Evolutionary conservation across 1,140 invertebrate species (phyloP).

Genomic region (Drosophila orena): DNA sequence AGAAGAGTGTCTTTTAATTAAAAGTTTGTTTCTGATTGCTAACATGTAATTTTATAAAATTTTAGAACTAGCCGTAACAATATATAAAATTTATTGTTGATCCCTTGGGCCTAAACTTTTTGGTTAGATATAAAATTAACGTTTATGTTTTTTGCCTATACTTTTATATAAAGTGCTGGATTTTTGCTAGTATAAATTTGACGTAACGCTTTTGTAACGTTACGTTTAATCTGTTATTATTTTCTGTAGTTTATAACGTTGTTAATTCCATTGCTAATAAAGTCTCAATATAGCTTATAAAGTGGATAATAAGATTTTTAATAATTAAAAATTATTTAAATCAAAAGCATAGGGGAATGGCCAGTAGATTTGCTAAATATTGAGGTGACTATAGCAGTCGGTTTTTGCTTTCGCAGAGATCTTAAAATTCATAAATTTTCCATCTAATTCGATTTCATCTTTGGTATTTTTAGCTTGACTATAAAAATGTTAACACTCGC

Average conservation of each 20-base stretch:
- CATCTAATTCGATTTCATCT: slow-evolving; percentile 6
- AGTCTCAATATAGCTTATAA: slow-evolving; percentile 17
- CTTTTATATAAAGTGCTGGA: slow-evolving; percentile 10
- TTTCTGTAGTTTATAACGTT: background rate
- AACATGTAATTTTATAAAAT: slow-evolving; percentile 24
- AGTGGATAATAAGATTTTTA: slow-evolving; percentile 23
- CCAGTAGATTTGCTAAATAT: slow-evolving; percentile 13
- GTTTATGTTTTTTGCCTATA: slow-evolving; percentile 6
- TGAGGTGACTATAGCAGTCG: background rate
- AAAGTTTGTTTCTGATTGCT: background rate
- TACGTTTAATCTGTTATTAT: slow-evolving; percentile 3
- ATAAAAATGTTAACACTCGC: slow-evolving; percentile 16
- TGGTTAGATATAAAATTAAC: slow-evolving; percentile 11
- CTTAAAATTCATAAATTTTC: slow-evolving; percentile 15
- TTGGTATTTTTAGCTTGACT: slow-evolving; percentile 1
- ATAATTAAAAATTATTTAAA: slow-evolving; percentile 11
- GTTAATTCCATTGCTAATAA: slow-evolving; percentile 3
- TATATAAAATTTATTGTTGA: slow-evolving; percentile 39
- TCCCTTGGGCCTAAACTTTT: slow-evolving; percentile 35
- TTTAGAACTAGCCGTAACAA: slow-evolving; percentile 18
- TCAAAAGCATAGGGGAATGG: slow-evolving; percentile 45
- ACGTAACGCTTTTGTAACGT: background rate
- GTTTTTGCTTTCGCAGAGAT: slow-evolving; percentile 38
- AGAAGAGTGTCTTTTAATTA: slow-evolving; percentile 23
- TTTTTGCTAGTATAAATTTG: background rate